Evolutionary conservation across 2,888 invertebrate species (phyloP).

Genomic region (Acanthoscelides obtectus): DNA sequence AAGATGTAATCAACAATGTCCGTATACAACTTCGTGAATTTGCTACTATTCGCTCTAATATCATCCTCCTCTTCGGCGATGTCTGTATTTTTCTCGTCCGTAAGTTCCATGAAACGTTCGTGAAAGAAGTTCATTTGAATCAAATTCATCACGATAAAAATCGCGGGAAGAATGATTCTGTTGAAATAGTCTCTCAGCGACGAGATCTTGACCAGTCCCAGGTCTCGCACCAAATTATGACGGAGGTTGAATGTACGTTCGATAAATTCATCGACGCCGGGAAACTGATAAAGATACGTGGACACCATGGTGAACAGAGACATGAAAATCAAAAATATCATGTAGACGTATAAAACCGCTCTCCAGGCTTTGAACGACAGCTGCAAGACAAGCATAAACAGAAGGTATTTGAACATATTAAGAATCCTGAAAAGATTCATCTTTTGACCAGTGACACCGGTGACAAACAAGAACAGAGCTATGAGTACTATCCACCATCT

Average conservation of each 20-base stretch:
- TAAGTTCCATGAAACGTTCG: not conserved
- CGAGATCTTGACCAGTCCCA: not conserved
- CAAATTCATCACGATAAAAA: not conserved
- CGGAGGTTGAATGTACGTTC: not conserved
- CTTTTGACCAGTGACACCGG: not conserved
- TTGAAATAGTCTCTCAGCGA: not conserved
- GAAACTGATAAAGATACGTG: not conserved
- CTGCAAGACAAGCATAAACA: not conserved
- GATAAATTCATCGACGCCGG: not conserved
- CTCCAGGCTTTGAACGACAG: not conserved
- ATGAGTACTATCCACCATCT: not conserved
- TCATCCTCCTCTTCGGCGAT: not conserved
- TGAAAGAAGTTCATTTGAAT: not conserved
- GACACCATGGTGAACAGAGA: not conserved
- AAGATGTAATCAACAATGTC: not conserved
- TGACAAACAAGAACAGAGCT: not conserved
- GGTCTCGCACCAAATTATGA: not conserved
- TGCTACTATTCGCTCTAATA: not conserved
- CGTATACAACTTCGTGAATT: not conserved
- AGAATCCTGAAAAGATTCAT: not conserved
- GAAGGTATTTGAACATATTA: not conserved
- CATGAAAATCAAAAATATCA: not conserved
- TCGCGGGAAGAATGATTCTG: not conserved
- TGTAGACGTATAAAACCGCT: not conserved
- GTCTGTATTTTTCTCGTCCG: not conserved